These are phyloP conservation scores for Rhodophaea formosa DNA, from an alignment of 2,888 invertebrate species.

Conservation along the genomic window DNA sequence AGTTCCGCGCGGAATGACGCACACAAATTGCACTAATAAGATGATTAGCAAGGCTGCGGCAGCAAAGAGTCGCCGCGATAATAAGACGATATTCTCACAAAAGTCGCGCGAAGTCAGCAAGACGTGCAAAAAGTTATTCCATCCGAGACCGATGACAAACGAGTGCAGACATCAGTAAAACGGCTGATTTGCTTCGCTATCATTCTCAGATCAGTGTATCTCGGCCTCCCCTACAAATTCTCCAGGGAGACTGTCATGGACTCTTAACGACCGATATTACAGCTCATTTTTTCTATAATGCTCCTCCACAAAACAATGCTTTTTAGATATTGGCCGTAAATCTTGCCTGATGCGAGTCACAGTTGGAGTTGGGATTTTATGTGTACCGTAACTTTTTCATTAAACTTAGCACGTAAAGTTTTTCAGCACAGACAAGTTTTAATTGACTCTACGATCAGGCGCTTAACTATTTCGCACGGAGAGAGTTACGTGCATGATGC, in stretches of 20 bases:
- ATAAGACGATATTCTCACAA: too few species aligned
- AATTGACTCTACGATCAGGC: conserved; percentile 14
- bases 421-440: conserved; percentile 15
- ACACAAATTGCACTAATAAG: too few species aligned
- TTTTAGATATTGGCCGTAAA: conserved; percentile 31
- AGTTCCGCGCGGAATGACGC: too few species aligned
- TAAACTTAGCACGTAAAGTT: conserved; percentile 21
- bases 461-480: background rate
- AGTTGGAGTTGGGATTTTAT: conserved; percentile 24
- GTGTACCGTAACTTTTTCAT: conserved; percentile 24
- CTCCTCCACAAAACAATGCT: conserved; percentile 23
- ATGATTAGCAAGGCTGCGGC: too few species aligned
- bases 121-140: too few species aligned
- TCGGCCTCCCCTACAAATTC: conserved; percentile 31
- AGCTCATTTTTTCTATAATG: conserved; percentile 26
- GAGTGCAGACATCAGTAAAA: too few species aligned
- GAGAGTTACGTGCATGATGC: conserved; percentile 1
- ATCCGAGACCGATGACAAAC: too few species aligned
- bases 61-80: too few species aligned
- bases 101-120: too few species aligned
- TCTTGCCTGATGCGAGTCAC: conserved; percentile 28
- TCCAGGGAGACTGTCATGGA: conserved; percentile 43
- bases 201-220: conserved; percentile 49
- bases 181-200: conserved; percentile 68
- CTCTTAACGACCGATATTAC: conserved; percentile 36